Percentiles rank a stretch among this genome's conserved stretches.
Evolutionary conservation across 2,113 vertebrate genomes (phyloP).

Genomic region (Myotis davidii): DNA sequence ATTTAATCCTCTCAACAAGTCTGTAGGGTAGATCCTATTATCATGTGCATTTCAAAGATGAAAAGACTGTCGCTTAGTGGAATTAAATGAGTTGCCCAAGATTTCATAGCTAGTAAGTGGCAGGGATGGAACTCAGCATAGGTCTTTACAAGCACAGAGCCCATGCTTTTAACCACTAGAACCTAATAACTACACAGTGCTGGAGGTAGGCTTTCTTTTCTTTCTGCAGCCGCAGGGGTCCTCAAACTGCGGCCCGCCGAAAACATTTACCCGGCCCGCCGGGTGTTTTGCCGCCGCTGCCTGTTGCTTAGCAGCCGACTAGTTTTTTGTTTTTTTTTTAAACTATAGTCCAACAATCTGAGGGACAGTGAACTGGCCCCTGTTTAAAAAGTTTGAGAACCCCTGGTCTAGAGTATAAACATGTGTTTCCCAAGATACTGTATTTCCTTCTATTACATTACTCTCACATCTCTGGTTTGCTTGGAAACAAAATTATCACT

Average conservation of each 20-base stretch:
- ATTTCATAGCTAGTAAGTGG: conserved; percentile 2
- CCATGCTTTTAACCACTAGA: neutral
- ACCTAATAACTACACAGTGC: neutral
- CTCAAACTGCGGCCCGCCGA: too few species aligned
- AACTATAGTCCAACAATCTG: too few species aligned
- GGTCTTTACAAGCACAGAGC: neutral
- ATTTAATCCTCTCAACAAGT: neutral
- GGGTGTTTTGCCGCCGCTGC: too few species aligned
- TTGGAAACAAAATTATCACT: conserved; percentile 16
- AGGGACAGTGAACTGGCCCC: too few species aligned
- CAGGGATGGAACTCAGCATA: neutral
- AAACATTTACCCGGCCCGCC: too few species aligned
- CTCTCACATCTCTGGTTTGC: neutral
- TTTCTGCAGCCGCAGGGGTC: neutral
- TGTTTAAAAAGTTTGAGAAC: too few species aligned
- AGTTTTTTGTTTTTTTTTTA: too few species aligned
- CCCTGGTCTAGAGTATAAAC: neutral
- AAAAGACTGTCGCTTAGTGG: neutral
- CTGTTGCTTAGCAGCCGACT: too few species aligned
- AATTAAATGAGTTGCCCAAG: neutral
- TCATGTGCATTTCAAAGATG: neutral
- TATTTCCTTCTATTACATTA: neutral
- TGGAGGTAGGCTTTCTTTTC: neutral
- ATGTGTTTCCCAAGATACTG: neutral
- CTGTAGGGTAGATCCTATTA: neutral